A percentile compares a stretch with the other conserved stretches of the same genome.
phyloP scores from a whole-genome alignment of 30 jellyfish, hydroid and myxozoan genomes.

The Cassiopea andromeda region DNA sequence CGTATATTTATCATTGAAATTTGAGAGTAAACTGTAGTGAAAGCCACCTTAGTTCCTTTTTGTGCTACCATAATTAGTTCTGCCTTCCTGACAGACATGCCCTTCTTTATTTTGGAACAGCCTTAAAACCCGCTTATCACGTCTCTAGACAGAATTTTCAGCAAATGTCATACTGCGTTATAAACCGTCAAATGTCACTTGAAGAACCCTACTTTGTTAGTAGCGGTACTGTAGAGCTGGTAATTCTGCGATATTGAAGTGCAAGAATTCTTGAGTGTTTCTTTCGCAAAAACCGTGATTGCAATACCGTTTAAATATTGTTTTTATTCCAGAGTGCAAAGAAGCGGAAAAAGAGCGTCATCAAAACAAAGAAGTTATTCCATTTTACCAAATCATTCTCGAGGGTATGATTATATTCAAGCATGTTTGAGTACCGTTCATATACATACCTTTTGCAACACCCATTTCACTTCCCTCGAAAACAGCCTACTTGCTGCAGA shows the following conservation, averaged over 20 bases:
- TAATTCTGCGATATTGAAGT: too few species aligned
- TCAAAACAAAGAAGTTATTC: conserved; percentile 44
- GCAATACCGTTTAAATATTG: neutral
- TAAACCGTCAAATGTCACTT: neutral
- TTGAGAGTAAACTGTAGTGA: neutral
- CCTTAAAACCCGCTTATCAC: neutral
- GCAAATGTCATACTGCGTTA: neutral
- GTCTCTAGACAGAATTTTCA: neutral
- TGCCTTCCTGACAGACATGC: too few species aligned
- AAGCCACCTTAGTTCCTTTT: neutral
- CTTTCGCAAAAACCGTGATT: too few species aligned
- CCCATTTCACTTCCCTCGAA: too few species aligned
- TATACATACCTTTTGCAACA: too few species aligned
- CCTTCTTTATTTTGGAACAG: too few species aligned
- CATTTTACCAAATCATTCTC: conserved; percentile 52
- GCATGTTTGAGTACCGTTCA: too few species aligned
- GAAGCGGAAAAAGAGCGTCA: conserved; percentile 15
- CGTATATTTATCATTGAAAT: neutral
- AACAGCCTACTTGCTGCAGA: too few species aligned
- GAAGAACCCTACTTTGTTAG: too few species aligned
- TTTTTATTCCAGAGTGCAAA: conserved; percentile 34
- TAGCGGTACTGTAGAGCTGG: too few species aligned
- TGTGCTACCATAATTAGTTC: neutral
- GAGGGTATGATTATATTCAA: conserved; percentile 13
- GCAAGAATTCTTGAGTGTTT: too few species aligned